phyloP scores from a whole-genome alignment of 2,797 vertebrate species.

The Triplophysa yarkandensis region DNA sequence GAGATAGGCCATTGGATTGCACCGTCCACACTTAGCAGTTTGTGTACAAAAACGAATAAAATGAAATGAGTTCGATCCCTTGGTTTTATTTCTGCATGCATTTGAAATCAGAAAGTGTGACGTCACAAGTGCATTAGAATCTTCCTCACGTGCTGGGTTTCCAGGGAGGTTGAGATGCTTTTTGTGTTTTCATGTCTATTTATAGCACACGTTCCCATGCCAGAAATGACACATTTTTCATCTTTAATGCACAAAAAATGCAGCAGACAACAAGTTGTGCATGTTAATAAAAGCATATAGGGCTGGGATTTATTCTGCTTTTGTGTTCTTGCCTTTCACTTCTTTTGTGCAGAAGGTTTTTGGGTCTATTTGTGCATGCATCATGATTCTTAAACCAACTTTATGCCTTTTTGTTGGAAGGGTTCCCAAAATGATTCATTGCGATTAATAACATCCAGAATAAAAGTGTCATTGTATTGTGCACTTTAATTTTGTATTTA shows the following conservation, averaged over 20 bases:
- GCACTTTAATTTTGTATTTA: too few species aligned
- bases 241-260: constrained; percentile 1
- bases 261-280: background rate
- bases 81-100: constrained; percentile 1
- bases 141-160: too few species aligned
- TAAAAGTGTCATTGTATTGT: too few species aligned
- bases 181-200: constrained; percentile 55
- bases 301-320: background rate
- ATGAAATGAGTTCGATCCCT: background rate
- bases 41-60: constrained; percentile 1
- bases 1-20: background rate
- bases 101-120: background rate
- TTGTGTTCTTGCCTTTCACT: background rate
- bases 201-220: constrained; percentile 29
- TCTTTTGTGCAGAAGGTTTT: too few species aligned
- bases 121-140: background rate
- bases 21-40: background rate
- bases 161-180: too few species aligned
- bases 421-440: too few species aligned
- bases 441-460: too few species aligned
- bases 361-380: constrained; percentile 34
- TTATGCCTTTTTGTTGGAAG: constrained; percentile 21
- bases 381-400: constrained; percentile 19
- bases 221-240: background rate
- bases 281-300: background rate